A percentile compares a stretch with the other conserved stretches of the same genome.
Conservation (phyloP, 2,888 invertebrate genomes). For the Lamellibrachia columna region DNA sequence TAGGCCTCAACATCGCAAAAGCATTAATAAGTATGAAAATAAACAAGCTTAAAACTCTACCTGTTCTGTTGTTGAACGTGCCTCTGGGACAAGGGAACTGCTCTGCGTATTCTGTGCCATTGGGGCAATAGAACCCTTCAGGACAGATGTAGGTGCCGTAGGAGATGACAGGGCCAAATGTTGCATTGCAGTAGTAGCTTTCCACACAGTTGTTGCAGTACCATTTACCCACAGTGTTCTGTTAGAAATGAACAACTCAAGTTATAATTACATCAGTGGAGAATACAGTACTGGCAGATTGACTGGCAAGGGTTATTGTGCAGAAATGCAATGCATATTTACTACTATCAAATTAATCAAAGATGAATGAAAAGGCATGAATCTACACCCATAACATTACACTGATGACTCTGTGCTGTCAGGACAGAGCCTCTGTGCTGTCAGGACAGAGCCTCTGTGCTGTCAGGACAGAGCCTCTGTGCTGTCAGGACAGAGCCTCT, state of each 20-base stretch:
- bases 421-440: too few relatives aligned
- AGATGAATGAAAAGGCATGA: too few relatives aligned
- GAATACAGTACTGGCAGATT: too few relatives aligned
- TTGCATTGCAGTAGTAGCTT: constrained; percentile 62
- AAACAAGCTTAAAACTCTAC: constrained; percentile 37
- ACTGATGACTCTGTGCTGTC: too few relatives aligned
- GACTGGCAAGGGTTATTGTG: too few relatives aligned
- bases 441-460: too few relatives aligned
- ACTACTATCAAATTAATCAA: too few relatives aligned
- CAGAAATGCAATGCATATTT: too few relatives aligned
- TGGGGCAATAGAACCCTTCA: constrained; percentile 61
- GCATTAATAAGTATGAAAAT: background rate
- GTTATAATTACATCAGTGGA: background rate
- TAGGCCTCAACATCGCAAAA: background rate
- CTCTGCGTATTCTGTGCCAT: constrained; percentile 53
- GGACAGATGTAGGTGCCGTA: constrained; percentile 56
- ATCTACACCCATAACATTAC: too few relatives aligned
- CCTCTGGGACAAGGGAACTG: constrained; percentile 59
- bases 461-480: too few relatives aligned
- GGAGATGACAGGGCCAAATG: constrained; percentile 54
- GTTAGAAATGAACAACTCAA: background rate
- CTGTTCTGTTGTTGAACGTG: constrained; percentile 62
- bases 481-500: too few relatives aligned
- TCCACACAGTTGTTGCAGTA: constrained; percentile 52
- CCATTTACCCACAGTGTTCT: constrained; percentile 25